Conservation (phyloP, 2,797 vertebrate species). For the Pangasius macronema region DNA sequence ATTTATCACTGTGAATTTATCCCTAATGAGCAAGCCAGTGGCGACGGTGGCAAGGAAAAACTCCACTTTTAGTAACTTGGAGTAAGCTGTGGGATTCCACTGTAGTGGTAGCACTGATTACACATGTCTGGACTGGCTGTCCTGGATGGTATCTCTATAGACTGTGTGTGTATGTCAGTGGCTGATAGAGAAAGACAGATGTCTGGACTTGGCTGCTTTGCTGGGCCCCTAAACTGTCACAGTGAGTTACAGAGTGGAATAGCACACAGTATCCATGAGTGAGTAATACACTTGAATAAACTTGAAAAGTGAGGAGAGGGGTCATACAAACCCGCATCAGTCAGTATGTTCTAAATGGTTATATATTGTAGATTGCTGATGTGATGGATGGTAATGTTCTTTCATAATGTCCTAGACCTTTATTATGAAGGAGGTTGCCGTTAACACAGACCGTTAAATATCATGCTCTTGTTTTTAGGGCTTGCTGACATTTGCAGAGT, state of each 20-base stretch:
- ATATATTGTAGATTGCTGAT: conserved; percentile 14
- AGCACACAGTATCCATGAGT: conserved; percentile 32
- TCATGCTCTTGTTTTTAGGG: conserved; percentile 72
- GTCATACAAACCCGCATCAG: neutral
- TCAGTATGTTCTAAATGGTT: neutral
- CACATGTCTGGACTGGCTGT: conserved; percentile 32
- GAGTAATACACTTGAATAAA: neutral
- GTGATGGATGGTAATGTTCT: conserved; percentile 15
- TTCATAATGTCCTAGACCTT: neutral
- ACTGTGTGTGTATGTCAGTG: conserved; percentile 43
- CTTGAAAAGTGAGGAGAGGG: neutral
- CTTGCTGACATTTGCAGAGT: conserved; percentile 85
- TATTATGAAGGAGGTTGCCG: neutral
- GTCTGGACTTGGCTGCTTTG: conserved; percentile 48
- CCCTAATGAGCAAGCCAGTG: too few relatives aligned
- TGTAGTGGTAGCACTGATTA: conserved; percentile 47
- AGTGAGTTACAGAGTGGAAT: conserved; percentile 45
- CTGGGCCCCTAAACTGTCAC: conserved; percentile 47
- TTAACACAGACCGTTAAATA: neutral
- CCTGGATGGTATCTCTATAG: conserved; percentile 40
- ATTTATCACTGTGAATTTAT: too few relatives aligned
- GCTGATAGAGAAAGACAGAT: conserved; percentile 59
- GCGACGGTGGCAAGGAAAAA: too few relatives aligned
- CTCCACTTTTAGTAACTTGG: conserved; percentile 52
- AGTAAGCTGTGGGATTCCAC: conserved; percentile 7